A percentile compares a stretch with the other conserved stretches of the same genome.
Evolutionary conservation across 2,797 vertebrate species (phyloP).

Genomic region (Hippopotamyrus pictus): DNA sequence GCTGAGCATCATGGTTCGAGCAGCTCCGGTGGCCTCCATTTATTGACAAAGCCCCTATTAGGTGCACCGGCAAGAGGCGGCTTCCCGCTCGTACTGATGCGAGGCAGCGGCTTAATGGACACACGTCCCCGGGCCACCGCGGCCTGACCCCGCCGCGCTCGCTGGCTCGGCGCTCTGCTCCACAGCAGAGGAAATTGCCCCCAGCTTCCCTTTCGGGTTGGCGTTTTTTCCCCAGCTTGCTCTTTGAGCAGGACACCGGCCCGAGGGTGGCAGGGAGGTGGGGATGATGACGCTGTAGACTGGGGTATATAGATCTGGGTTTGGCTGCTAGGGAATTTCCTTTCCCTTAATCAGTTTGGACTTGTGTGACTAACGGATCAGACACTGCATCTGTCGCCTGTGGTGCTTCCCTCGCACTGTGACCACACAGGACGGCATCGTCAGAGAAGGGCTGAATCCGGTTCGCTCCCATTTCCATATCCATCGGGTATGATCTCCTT

Average conservation of each 20-base stretch:
- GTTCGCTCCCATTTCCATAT: neutral
- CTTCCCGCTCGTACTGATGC: neutral
- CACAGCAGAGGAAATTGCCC: neutral
- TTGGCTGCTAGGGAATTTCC: neutral
- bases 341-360: neutral
- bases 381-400: neutral
- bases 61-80: neutral
- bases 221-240: neutral
- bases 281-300: neutral
- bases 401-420: neutral
- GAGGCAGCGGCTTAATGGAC: neutral
- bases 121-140: neutral
- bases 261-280: neutral
- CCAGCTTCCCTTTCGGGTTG: neutral
- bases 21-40: neutral
- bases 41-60: constrained; percentile 13
- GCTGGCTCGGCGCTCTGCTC: neutral
- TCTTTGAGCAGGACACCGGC: neutral
- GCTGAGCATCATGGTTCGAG: neutral
- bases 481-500: neutral
- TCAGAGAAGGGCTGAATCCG: neutral
- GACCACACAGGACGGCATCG: neutral
- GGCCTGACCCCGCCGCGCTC: neutral
- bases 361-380: neutral
- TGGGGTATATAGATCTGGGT: neutral